A percentile compares a stretch with the other conserved stretches of the same genome.
phyloP scores from a whole-genome alignment of 2,888 invertebrate species.

The Drosophila melanocephala region DNA sequence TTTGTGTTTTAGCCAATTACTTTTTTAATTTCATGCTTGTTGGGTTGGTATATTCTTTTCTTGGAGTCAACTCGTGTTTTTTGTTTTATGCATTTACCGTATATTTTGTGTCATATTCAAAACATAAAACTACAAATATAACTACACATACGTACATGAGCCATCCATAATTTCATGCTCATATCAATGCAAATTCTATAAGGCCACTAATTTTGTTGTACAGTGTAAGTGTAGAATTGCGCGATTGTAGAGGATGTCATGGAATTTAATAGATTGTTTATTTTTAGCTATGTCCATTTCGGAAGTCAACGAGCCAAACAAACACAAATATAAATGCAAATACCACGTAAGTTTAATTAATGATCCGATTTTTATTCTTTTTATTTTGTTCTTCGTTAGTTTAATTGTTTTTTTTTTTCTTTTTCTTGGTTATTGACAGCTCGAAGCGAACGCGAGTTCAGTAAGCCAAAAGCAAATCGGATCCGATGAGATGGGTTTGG shows the following conservation, averaged over 20 bases:
- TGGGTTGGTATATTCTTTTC: neutral
- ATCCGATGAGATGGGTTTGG: constrained; percentile 12
- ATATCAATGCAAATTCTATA: neutral
- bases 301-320: constrained; percentile 62
- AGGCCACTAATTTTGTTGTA: constrained; percentile 1
- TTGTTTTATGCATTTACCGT: neutral
- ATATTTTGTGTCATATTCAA: neutral
- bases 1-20: neutral
- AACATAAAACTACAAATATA: neutral
- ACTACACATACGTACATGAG: neutral
- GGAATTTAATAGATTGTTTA: constrained; percentile 59
- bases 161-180: neutral
- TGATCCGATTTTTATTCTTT: constrained; percentile 58
- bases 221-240: constrained; percentile 41
- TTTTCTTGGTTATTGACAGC: constrained; percentile 32
- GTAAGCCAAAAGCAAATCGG: constrained; percentile 17
- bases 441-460: constrained; percentile 38
- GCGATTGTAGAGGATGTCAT: constrained; percentile 54
- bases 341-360: constrained; percentile 65
- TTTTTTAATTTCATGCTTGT: constrained; percentile 16
- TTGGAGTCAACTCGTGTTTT: neutral
- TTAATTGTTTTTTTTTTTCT: constrained; percentile 11
- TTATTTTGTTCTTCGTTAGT: constrained; percentile 8
- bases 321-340: constrained; percentile 33
- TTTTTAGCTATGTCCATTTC: constrained; percentile 74